phyloP scores from a whole-genome alignment of 2,113 vertebrate genomes.

The Ursus arctos region DNA sequence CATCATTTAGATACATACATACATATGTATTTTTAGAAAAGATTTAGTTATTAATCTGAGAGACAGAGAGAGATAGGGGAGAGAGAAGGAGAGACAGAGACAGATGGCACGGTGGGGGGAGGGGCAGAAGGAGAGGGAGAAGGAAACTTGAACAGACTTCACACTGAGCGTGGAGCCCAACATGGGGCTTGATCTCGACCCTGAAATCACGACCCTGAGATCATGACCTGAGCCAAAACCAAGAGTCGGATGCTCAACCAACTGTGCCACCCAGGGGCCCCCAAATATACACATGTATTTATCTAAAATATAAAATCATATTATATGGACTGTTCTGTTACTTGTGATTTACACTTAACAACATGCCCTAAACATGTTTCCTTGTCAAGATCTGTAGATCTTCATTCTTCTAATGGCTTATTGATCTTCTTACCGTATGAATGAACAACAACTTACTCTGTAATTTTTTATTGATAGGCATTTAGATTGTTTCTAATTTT shows the following conservation, averaged over 20 bases:
- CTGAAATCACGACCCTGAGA: not conserved
- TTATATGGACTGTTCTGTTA: not conserved
- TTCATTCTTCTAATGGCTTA: not conserved
- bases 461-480: not conserved
- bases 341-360: not conserved
- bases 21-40: not conserved
- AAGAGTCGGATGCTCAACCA: not conserved
- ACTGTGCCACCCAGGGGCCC: not conserved
- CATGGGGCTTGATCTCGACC: not conserved
- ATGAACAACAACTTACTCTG: not conserved
- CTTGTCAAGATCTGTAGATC: not conserved
- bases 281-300: not conserved
- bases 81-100: no score
- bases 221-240: not conserved
- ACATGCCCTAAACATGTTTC: not conserved
- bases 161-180: not conserved
- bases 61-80: no score
- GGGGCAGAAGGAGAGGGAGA: not conserved
- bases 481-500: not conserved
- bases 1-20: not conserved
- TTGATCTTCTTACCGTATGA: not conserved
- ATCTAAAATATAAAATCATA: not conserved
- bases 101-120: not conserved
- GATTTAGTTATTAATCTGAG: no score
- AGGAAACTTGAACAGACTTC: not conserved